A percentile compares a stretch with the other conserved stretches of the same genome.
Evolutionary conservation across 2,888 invertebrate genomes (phyloP).

Genomic region (Calliscelio sp.): DNA sequence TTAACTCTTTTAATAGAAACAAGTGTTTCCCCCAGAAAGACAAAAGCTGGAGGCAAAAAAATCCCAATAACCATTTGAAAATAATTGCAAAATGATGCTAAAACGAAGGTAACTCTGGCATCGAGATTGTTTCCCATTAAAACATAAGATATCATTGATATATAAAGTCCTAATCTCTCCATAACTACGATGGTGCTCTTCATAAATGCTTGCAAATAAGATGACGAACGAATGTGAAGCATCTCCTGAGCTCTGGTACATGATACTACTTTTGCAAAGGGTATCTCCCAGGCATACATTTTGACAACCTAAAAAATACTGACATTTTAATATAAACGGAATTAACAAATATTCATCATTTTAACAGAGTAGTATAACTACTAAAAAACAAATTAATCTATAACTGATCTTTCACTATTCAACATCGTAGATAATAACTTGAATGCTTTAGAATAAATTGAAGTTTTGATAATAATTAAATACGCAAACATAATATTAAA

Average conservation of each 20-base stretch:
- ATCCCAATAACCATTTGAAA: conserved; percentile 88
- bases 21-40: conserved; percentile 86
- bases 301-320: conserved; percentile 91
- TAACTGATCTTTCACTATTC: too few species aligned
- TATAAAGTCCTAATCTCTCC: conserved; percentile 90
- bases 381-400: too few species aligned
- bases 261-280: conserved; percentile 93
- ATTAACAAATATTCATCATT: too few species aligned
- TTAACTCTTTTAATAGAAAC: conserved; percentile 88
- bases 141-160: conserved; percentile 88
- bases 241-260: conserved; percentile 91
- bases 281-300: conserved; percentile 98
- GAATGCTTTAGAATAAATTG: too few species aligned
- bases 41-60: conserved; percentile 88
- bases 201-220: conserved; percentile 87
- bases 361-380: too few species aligned
- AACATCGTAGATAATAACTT: too few species aligned
- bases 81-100: conserved; percentile 89
- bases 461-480: too few species aligned
- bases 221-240: conserved; percentile 86
- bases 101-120: conserved; percentile 87
- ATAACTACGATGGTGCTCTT: conserved; percentile 91
- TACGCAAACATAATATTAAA: too few species aligned
- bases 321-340: too few species aligned
- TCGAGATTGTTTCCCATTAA: conserved; percentile 82